Conservation (phyloP, 2,888 invertebrate genomes). For the Dasysyrphus tricinctus region DNA sequence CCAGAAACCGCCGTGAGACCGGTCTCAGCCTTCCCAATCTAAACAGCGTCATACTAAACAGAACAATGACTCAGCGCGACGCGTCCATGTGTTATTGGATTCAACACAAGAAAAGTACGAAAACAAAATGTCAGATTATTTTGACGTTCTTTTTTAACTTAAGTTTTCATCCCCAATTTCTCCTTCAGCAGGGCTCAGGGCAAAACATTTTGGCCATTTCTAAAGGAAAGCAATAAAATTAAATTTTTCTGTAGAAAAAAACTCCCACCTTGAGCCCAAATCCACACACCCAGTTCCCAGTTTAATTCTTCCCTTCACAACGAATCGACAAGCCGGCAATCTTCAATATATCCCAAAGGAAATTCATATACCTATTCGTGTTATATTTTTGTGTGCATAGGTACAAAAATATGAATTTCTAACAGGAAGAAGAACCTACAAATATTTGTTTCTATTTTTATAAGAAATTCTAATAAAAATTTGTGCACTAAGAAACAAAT, state of each 20-base stretch:
- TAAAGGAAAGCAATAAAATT: slow-evolving; percentile 3
- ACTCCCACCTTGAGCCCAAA: slow-evolving; percentile 16
- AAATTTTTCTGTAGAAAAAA: slow-evolving; percentile 2
- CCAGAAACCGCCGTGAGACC: too few relatives aligned
- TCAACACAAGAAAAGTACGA: too few relatives aligned
- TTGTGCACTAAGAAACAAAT: slow-evolving; percentile 30
- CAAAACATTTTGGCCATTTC: slow-evolving; percentile 18
- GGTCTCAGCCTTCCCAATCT: too few relatives aligned
- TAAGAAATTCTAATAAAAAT: slow-evolving; percentile 3
- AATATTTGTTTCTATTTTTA: slow-evolving; percentile 23
- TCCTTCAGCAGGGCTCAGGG: not conserved
- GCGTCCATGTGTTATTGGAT: not conserved
- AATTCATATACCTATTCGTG: not conserved
- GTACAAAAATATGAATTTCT: slow-evolving; percentile 12
- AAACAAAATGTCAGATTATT: not conserved
- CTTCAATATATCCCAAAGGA: not conserved
- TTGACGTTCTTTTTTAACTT: not conserved
- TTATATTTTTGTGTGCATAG: not conserved
- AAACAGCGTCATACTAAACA: too few relatives aligned
- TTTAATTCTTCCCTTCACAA: slow-evolving; percentile 15
- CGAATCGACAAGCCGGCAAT: slow-evolving; percentile 13
- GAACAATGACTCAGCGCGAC: too few relatives aligned
- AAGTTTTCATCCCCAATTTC: slow-evolving; percentile 9
- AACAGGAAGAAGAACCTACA: not conserved
- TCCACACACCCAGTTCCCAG: slow-evolving; percentile 21